Conservation (phyloP, 1,140 invertebrate species). For the Adelges cooleyi region DNA sequence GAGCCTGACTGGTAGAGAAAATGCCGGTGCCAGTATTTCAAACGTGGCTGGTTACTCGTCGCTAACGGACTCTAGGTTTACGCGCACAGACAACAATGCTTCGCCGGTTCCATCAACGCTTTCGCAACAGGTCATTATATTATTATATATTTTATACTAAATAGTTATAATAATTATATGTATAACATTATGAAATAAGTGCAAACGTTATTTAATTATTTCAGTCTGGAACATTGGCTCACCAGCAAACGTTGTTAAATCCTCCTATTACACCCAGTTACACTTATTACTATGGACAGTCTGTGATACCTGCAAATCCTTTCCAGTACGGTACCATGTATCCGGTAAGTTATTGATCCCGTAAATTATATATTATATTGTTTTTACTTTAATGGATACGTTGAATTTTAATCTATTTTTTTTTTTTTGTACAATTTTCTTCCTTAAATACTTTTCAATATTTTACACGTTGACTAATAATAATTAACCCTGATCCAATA, state of each 20-base stretch:
- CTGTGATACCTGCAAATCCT: constrained; percentile 52
- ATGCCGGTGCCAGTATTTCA: constrained; percentile 46
- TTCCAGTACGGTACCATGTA: constrained; percentile 62
- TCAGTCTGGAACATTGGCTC: constrained; percentile 46
- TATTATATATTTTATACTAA: too few relatives aligned
- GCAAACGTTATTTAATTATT: too few relatives aligned
- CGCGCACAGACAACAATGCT: constrained; percentile 69
- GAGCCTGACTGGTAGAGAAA: constrained; percentile 43
- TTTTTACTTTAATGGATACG: too few relatives aligned
- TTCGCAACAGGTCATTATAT: constrained; percentile 45
- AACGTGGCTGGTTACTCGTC: constrained; percentile 57
- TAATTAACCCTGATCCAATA: too few relatives aligned
- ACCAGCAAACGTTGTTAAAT: constrained; percentile 50
- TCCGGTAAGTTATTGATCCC: constrained; percentile 43
- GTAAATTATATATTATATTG: too few relatives aligned
- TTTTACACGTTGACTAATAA: too few relatives aligned
- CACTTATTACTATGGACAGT: constrained; percentile 48
- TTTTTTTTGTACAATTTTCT: too few relatives aligned
- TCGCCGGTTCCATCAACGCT: constrained; percentile 64
- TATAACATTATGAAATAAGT: too few relatives aligned
- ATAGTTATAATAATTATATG: too few relatives aligned
- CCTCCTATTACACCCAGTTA: constrained; percentile 46
- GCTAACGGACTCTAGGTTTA: constrained; percentile 60
- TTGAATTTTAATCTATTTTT: too few relatives aligned
- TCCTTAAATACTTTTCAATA: too few relatives aligned